Evolutionary conservation across 1,140 invertebrate genomes (phyloP).

Genomic region (Lineus longissimus): DNA sequence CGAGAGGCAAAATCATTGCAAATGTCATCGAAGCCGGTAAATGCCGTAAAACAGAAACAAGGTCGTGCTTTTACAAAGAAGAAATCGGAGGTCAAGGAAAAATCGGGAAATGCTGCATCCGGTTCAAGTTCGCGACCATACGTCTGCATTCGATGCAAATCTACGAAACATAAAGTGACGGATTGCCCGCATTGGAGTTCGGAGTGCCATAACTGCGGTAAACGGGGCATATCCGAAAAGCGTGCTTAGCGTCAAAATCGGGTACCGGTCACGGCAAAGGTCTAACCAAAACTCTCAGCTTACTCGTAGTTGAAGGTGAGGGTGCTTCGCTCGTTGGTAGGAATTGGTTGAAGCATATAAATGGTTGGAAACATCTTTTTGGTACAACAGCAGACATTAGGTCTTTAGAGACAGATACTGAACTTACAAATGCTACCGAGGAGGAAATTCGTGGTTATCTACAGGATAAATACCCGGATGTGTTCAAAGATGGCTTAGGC

Average conservation of each 20-base stretch:
- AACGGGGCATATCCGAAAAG: too few relatives aligned
- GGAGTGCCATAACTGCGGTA: too few relatives aligned
- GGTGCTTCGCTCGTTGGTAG: slow-evolving; percentile 16
- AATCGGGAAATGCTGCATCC: too few relatives aligned
- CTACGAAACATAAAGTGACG: too few relatives aligned
- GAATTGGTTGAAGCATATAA: slow-evolving; percentile 13
- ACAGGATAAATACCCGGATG: background rate
- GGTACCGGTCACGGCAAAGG: background rate
- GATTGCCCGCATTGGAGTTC: too few relatives aligned
- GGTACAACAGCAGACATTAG: background rate
- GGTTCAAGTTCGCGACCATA: too few relatives aligned
- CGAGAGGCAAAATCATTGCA: background rate
- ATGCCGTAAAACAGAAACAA: background rate
- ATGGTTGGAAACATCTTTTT: background rate
- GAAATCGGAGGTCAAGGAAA: too few relatives aligned
- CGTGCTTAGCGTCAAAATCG: too few relatives aligned
- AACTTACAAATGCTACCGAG: background rate
- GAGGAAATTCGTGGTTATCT: background rate
- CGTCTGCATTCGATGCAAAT: too few relatives aligned
- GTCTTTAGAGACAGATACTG: background rate
- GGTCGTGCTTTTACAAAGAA: too few relatives aligned
- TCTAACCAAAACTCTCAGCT: background rate
- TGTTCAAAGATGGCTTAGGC: background rate
- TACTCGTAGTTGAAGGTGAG: slow-evolving; percentile 1
- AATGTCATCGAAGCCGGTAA: background rate